Evolutionary conservation across 2,888 invertebrate species (phyloP).

Genomic region (Hirtodrosophila cameraria): DNA sequence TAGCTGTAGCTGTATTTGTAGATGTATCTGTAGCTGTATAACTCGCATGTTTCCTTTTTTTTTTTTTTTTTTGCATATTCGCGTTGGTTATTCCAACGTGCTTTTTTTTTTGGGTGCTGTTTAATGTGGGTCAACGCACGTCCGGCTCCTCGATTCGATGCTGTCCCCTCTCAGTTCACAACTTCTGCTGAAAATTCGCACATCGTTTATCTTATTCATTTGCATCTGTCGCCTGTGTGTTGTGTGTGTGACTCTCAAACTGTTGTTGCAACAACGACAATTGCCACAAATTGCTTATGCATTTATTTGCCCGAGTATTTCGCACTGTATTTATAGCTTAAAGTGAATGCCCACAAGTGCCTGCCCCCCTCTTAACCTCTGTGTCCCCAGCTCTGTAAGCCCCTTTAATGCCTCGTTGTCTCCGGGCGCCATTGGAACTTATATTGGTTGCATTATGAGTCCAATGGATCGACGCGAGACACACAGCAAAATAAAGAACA

Average conservation of each 20-base stretch:
- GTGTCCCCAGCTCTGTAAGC: not conserved
- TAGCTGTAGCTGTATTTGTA: not conserved
- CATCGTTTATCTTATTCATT: conserved; percentile 67
- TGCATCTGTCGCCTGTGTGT: conserved; percentile 54
- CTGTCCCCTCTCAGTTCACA: conserved; percentile 4
- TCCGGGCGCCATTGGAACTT: conserved; percentile 50
- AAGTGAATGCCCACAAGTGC: conserved; percentile 73
- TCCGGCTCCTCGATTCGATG: conserved; percentile 38
- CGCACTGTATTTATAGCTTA: conserved; percentile 45
- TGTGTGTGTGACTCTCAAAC: conserved; percentile 29
- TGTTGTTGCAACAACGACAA: conserved; percentile 70
- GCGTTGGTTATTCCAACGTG: conserved; percentile 34
- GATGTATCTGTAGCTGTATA: conserved; percentile 19
- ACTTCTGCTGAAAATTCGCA: conserved; percentile 38
- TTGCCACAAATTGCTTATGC: conserved; percentile 71
- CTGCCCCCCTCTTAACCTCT: not conserved
- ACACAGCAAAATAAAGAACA: conserved; percentile 11
- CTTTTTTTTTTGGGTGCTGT: conserved; percentile 35
- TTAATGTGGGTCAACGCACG: conserved; percentile 71
- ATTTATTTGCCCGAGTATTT: conserved; percentile 39
- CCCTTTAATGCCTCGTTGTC: not conserved
- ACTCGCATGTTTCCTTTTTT: conserved; percentile 38
- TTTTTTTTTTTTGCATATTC: conserved; percentile 48
- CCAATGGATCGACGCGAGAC: conserved; percentile 26
- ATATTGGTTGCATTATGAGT: conserved; percentile 57